Conservation (phyloP, 2,888 invertebrate genomes). For the Operophtera brumata region DNA sequence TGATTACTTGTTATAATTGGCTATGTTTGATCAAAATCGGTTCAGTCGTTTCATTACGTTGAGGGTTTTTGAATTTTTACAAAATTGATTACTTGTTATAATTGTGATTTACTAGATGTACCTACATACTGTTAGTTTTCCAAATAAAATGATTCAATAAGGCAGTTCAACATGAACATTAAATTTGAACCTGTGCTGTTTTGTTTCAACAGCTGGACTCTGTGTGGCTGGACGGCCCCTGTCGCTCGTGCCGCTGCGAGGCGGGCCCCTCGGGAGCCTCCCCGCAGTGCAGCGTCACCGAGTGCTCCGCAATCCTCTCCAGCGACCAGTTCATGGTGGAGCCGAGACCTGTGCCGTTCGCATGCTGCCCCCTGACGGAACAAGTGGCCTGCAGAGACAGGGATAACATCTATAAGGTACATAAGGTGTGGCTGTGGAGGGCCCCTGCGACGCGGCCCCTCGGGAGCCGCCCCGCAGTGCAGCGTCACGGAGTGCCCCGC, state of each 20-base stretch:
- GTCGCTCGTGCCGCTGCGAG: conserved; percentile 83
- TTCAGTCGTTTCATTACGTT: no score
- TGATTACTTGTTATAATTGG: no score
- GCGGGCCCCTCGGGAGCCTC: conserved; percentile 34
- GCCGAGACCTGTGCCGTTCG: conserved; percentile 72
- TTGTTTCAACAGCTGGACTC: conserved; percentile 39
- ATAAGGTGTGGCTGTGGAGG: conserved; percentile 86
- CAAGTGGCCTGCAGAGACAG: conserved; percentile 81
- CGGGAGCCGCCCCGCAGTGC: conserved; percentile 62
- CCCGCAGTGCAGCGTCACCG: conserved; percentile 70
- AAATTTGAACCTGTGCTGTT: no score
- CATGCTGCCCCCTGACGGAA: conserved; percentile 83
- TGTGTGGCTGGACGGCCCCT: conserved; percentile 86
- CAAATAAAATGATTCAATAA: no score
- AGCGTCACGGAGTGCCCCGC: conserved; percentile 74
- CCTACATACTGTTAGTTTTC: no score
- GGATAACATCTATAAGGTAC: conserved; percentile 70
- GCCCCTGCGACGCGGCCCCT: conserved; percentile 77
- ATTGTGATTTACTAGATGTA: no score
- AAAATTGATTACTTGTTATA: no score
- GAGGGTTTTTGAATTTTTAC: no score
- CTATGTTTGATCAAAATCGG: no score
- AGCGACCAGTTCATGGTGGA: conserved; percentile 81
- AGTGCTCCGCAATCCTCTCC: conserved; percentile 70
- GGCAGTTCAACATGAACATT: no score